Evolutionary conservation across 1,140 invertebrate genomes (phyloP).

Genomic region (Eumaeus atala): DNA sequence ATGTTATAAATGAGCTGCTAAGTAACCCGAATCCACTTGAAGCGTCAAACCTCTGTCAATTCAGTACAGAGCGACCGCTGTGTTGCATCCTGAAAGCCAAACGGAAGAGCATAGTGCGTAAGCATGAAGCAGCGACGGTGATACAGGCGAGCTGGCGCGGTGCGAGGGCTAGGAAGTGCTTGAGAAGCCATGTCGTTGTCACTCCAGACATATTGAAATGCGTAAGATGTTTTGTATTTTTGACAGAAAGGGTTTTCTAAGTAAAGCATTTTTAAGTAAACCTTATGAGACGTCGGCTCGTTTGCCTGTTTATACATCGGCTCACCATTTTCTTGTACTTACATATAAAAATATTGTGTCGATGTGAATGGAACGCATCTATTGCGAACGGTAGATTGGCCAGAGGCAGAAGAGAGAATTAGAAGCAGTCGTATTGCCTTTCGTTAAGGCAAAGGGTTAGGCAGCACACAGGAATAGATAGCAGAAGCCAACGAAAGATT

Average conservation of each 20-base stretch:
- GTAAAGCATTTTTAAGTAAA: too few relatives aligned
- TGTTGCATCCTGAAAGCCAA: conserved; percentile 47
- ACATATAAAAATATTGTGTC: too few relatives aligned
- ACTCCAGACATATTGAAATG: conserved; percentile 41
- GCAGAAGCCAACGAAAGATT: background rate
- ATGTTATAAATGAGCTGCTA: conserved; percentile 20
- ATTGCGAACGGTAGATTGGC: too few relatives aligned
- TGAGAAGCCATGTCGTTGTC: conserved; percentile 24
- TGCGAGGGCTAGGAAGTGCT: conserved; percentile 43
- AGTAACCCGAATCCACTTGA: conserved; percentile 29
- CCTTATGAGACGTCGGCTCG: too few relatives aligned
- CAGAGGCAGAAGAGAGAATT: too few relatives aligned
- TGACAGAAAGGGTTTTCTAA: too few relatives aligned
- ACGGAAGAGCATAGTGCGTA: conserved; percentile 40
- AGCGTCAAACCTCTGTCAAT: conserved; percentile 36
- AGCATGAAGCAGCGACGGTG: conserved; percentile 47
- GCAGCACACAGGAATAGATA: background rate
- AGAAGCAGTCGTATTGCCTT: too few relatives aligned
- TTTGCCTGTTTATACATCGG: too few relatives aligned
- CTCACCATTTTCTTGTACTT: too few relatives aligned
- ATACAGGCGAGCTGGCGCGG: conserved; percentile 57
- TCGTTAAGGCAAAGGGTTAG: too few relatives aligned
- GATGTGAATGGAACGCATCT: too few relatives aligned
- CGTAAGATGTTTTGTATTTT: conserved; percentile 32
- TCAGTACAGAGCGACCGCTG: conserved; percentile 33